These are phyloP conservation scores for Gryllus longicercus DNA, from an alignment of 2,888 invertebrate species.

Conservation along the genomic window DNA sequence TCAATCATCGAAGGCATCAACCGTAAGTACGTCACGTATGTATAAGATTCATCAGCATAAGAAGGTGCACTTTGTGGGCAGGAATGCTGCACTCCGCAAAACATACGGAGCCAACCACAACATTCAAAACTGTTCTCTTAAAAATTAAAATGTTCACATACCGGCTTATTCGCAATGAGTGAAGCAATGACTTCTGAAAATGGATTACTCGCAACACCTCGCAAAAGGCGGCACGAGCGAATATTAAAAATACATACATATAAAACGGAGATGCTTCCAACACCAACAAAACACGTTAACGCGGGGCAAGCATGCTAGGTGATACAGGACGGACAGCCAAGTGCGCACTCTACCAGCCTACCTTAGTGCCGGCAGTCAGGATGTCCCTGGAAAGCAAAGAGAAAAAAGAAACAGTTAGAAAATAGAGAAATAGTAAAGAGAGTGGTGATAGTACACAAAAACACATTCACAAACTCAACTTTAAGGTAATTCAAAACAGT, in stretches of 20 bases:
- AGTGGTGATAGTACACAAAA: constrained; percentile 11
- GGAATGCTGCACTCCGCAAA: too few species aligned
- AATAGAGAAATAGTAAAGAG: constrained; percentile 17
- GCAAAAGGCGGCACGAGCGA: neutral
- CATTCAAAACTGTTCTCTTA: too few species aligned
- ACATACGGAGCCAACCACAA: too few species aligned
- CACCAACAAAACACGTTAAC: neutral
- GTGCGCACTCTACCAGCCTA: neutral
- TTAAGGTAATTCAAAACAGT: constrained; percentile 9
- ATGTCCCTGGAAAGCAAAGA: constrained; percentile 17
- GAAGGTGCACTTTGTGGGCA: too few species aligned
- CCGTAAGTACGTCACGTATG: too few species aligned
- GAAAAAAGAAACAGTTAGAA: constrained; percentile 17
- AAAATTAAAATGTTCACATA: too few species aligned
- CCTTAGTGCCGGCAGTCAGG: constrained; percentile 11
- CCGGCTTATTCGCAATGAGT: too few species aligned
- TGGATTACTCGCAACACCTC: neutral
- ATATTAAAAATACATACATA: constrained; percentile 1
- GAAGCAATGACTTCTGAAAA: too few species aligned
- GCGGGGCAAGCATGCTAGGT: constrained; percentile 7
- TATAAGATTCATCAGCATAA: too few species aligned
- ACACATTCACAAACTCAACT: neutral
- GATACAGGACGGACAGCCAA: neutral
- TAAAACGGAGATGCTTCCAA: constrained; percentile 3
- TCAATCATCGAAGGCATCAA: too few species aligned